Evolutionary conservation across 35 echinoderm and acorn worm species (phyloP).

Genomic region (Patiria miniata): DNA sequence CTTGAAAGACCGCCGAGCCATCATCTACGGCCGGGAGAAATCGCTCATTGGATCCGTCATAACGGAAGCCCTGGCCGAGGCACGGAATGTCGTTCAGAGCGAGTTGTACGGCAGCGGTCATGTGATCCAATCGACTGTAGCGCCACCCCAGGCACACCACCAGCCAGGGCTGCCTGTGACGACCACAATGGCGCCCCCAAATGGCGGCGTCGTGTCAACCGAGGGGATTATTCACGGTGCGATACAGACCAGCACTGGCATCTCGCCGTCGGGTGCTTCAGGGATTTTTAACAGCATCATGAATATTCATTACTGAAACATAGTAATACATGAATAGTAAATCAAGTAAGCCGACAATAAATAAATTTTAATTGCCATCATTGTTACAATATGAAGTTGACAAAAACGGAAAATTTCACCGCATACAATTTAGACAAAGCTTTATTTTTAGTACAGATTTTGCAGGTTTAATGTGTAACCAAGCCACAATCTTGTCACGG

Average conservation of each 20-base stretch:
- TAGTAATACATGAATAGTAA: not conserved
- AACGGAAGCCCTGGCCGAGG: slow-evolving; percentile 54
- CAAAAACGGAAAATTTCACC: too few species aligned
- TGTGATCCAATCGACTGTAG: slow-evolving; percentile 6
- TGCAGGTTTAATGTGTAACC: too few species aligned
- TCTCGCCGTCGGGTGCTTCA: not conserved
- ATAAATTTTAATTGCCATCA: too few species aligned
- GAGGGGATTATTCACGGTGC: slow-evolving; percentile 3
- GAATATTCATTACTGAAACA: slow-evolving; percentile 37
- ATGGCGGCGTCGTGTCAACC: not conserved
- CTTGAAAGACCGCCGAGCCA: not conserved
- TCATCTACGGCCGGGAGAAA: slow-evolving; percentile 34
- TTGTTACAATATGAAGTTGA: too few species aligned
- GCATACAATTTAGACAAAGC: too few species aligned
- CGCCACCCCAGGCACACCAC: not conserved
- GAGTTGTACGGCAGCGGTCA: not conserved
- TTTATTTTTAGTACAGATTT: too few species aligned
- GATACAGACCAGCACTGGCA: not conserved
- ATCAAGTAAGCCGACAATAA: too few species aligned
- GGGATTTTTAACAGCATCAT: slow-evolving; percentile 29
- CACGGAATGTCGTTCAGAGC: slow-evolving; percentile 47
- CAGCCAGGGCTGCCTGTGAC: slow-evolving; percentile 1
- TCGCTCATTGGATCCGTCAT: slow-evolving; percentile 39
- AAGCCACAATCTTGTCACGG: too few species aligned
- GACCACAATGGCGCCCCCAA: slow-evolving; percentile 3